Evolutionary conservation across 2,797 vertebrate genomes (phyloP).

Genomic region (Tamandua tetradactyla): DNA sequence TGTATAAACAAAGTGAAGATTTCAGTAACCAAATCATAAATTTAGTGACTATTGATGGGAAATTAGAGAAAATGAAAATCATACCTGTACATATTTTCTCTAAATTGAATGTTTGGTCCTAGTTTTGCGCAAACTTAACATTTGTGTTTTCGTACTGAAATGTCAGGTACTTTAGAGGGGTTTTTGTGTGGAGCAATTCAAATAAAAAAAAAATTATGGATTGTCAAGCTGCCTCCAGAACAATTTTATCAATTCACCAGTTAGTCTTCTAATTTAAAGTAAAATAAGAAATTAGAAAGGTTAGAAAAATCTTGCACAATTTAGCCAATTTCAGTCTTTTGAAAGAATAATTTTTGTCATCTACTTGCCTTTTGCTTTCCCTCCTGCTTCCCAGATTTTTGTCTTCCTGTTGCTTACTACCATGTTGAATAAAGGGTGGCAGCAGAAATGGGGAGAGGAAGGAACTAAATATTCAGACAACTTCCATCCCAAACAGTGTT

Average conservation of each 20-base stretch:
- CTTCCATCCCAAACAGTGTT: background rate
- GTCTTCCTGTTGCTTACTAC: background rate
- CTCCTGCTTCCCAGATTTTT: background rate
- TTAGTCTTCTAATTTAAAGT: background rate
- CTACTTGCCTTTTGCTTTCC: background rate
- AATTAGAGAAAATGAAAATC: background rate
- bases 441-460: rapidly evolving
- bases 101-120: background rate
- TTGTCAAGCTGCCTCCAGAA: background rate
- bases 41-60: background rate
- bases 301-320: background rate
- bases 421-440: background rate
- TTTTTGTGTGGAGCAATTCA: background rate
- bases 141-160: background rate
- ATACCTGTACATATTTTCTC: background rate
- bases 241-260: background rate
- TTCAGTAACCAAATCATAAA: background rate
- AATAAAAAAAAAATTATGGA: background rate
- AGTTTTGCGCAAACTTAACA: background rate
- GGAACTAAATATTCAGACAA: background rate
- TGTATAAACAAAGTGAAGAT: background rate
- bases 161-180: background rate
- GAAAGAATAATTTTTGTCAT: background rate
- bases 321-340: background rate
- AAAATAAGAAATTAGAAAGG: background rate